Evolutionary conservation across 2,113 vertebrate species (phyloP).

Genomic region (Oriolus oriolus): DNA sequence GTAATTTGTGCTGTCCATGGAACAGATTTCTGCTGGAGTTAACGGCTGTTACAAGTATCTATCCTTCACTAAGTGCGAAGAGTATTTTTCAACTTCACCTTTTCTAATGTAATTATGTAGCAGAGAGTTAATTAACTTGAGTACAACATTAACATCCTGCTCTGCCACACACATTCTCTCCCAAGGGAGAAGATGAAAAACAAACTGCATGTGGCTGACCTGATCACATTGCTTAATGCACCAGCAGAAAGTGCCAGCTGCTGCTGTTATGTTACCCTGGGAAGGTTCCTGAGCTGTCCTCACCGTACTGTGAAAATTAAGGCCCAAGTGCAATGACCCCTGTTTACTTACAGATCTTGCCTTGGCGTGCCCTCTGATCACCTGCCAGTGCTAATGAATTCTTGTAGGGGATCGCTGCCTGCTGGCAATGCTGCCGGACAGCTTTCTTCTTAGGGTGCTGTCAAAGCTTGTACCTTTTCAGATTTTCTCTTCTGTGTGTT

Average conservation of each 20-base stretch:
- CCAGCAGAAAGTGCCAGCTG: slow-evolving; percentile 1
- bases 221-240: not conserved
- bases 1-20: not conserved
- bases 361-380: not conserved
- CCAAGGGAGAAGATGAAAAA: not conserved
- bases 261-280: not conserved
- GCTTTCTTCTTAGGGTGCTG: not conserved
- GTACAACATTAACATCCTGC: not conserved
- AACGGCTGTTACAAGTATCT: not conserved
- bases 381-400: not conserved
- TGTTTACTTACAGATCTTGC: not conserved
- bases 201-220: not conserved
- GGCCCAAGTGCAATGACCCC: not conserved
- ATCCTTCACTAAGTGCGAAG: not conserved
- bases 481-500: not conserved
- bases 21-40: not conserved
- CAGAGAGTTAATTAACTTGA: not conserved
- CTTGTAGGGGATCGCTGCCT: not conserved
- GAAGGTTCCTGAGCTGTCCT: not conserved
- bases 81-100: not conserved
- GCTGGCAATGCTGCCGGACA: not conserved
- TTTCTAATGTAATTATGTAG: not conserved
- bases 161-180: not conserved
- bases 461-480: not conserved
- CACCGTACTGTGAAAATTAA: not conserved